Base-by-base conservation (phyloP, 2,113 vertebrate species). In the Pachyramphus minor region DNA sequence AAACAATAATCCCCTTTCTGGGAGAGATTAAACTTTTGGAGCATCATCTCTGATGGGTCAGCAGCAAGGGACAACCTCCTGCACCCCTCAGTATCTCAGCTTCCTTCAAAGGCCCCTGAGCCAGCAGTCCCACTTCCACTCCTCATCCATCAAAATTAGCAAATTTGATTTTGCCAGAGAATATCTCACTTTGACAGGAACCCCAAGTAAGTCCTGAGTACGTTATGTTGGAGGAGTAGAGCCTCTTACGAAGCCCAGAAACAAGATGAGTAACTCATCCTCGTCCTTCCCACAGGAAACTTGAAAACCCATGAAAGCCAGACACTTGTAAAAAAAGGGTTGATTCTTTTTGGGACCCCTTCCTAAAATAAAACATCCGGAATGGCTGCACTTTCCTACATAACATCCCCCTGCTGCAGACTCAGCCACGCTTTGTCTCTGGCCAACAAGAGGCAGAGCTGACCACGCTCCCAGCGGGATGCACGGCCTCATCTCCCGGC, bases 281-380 rank as follows among this genome's bases (percentile, higher is more conserved):
- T 74, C 35, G 14, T n/a, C 90, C 39, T 89, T 81, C 41, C 66
- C 42, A 14, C 10, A 28, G 58, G 80, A 90, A 95, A 86, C 83
- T 72, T 52, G 83, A 59, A 78, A 92, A 24, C 31, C 39, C 67
- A 81, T 33, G 80, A 78, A 94, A 75, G 55, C 84, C 89, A 95
- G 58, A 45, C 66, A 35, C 73, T 66, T 76, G 78, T 11, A 50
- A 63, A 68, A 77, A 85, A 83, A 6, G 22, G 42, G 53, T 79
- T 83, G 71, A 50, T 79, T 75, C 84, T 64, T 81, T 63, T 41
- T 3, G 2, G 64, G 45, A 90, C 56, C 23, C 74, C 80, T 60
- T 55, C 78, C 39, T 14, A 60, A 75, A 67, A 52, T 5, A 59
- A 45, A 12, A 1, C 67, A 80, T 12, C 80, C 1, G 30, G 45